Evolutionary conservation across 2,113 vertebrate species (phyloP), one percentile per base, ranked within the genome.

Genomic region (Kryptolebias marmoratus): DNA sequence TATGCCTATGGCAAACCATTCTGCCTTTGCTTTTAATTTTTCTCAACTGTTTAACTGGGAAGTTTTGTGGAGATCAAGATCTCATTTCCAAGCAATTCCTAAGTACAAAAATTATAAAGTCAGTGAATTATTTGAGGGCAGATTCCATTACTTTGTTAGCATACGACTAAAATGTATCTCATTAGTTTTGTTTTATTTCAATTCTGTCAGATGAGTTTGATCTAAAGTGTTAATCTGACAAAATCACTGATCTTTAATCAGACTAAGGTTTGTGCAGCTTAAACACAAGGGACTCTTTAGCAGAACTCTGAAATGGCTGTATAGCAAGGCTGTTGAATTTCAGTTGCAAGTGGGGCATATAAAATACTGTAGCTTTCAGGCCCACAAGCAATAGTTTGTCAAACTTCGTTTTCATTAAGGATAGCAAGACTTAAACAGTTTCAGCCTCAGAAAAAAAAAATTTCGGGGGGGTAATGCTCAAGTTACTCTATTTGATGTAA

Each of bases 31-130:
- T 48, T 47, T 62, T 11, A 22, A n/a, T 15, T 28, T 44, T 44
- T 44, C 45, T 67, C 42, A 44, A 53, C 52, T 66, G 53, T 55
- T 54, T 56, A 67, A 36, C 1, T 22, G 30, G 39, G 31, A 55
- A 44, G n/a, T 28, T 13, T 30, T 36, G n/a, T 44, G 30, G 15
- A 44, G 39, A 55, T 67, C 36, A 13, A 53, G 11, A 22, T 36
- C 30, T 67, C n/a, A 14, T 55, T 67, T 44, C 13, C 8, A 54
- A 44, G 52, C 27, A 27, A 28, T 28, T 28, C 48, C 18, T n/a
- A 22, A 39, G 48, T 8, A 52, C n/a, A 53, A 52, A 39, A 18
- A 64, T 22, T 13, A 27, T 14, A 7, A 8, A 53, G 49, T 16
- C 18, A 65, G 49, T 3, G 27, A 50, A 10, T 32, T 9, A 49